These are phyloP conservation scores for Oxyura jamaicensis DNA, from an alignment of 2,113 vertebrate genomes.

Conservation along the genomic window DNA sequence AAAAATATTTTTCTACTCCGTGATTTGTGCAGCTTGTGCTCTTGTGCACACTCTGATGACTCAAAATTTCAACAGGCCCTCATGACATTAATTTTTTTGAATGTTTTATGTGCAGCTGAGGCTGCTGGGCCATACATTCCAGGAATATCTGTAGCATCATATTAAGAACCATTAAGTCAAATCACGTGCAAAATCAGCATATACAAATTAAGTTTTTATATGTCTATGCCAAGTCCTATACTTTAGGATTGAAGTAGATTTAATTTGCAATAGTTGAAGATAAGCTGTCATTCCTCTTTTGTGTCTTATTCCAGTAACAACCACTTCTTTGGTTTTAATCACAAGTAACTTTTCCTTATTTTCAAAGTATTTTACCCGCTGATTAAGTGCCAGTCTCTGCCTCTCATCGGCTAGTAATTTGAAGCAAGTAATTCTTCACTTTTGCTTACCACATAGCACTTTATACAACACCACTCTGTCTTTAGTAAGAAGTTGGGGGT, in stretches of 20 bases:
- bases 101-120: constrained; percentile 34
- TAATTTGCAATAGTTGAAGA: neutral
- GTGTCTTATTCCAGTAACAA: neutral
- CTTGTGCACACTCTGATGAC: constrained; percentile 52
- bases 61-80: constrained; percentile 62
- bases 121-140: constrained; percentile 4
- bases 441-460: neutral
- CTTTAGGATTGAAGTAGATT: neutral
- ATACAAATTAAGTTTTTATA: neutral
- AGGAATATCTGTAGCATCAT: neutral
- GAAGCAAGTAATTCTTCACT: neutral
- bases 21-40: constrained; percentile 57
- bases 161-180: constrained; percentile 28
- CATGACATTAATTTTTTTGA: constrained; percentile 14
- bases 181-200: neutral
- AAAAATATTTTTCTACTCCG: constrained; percentile 63
- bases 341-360: neutral
- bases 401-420: neutral
- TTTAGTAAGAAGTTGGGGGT: neutral
- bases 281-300: neutral
- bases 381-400: neutral
- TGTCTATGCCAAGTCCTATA: neutral
- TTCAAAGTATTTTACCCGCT: neutral
- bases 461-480: neutral
- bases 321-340: neutral